Base-by-base conservation (phyloP, 2,888 invertebrate genomes). In the Xanthorhoe designata region DNA sequence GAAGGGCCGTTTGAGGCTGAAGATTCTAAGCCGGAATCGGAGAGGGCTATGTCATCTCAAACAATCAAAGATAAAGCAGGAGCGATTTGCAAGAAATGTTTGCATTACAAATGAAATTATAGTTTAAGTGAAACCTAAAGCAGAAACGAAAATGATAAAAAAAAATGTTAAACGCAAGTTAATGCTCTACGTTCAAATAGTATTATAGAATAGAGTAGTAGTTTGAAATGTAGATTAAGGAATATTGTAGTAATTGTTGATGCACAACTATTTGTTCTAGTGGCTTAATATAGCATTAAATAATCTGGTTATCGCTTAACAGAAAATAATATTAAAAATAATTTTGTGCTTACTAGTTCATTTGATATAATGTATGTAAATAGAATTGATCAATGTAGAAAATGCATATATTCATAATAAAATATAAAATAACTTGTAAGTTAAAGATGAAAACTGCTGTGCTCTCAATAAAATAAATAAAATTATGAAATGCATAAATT, bases 1-100 rank as follows among this genome's bases (percentile, higher is more conserved):
- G 94, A 94, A 75, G 90, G 89, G 0, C 87, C 93, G 0, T 90
- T 91, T 67, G 92, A 92, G 75, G n/a, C 69, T 4, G 92, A 92
- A 15, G 92, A 90, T 49, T 67, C 86, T 0, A 92, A 89, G 42
- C 87, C 89, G 0, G 92, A 94, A 72, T 78, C 88, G 13, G 91
- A 91, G 29, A 87, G 86, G 64, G 85, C 83, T 1, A 80, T 88
- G 61, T 80, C 89, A 2, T 84, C 88, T 24, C 73, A 69, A 10
- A 84, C 88, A 4, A 89, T 94, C 9, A 92, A 88, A 64, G 88
- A 92, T 50, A 90, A 80, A 71, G 94, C 94, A 10, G 93, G 94
- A 62, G 94, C 93, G 0, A 90, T 94, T 71, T 94, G 94, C 75
- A 94, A 93, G 78, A 94, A 94, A 78, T 94, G 94, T 69, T 82